Conservation (phyloP, 2,113 vertebrate species). For the Chamaetylas fuelleborni region DNA sequence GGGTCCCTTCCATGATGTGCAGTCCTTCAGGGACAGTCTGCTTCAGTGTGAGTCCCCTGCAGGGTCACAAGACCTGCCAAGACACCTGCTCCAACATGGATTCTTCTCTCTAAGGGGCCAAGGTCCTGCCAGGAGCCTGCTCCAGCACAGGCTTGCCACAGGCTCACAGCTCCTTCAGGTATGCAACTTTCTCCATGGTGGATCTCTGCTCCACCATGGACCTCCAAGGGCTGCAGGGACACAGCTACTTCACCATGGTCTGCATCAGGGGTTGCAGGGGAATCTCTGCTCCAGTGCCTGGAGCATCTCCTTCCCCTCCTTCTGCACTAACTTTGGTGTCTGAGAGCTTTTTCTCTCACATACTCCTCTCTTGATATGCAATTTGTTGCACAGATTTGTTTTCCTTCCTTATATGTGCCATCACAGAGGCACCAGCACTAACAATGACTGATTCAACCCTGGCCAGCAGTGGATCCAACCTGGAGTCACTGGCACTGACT, state of each 20-base stretch:
- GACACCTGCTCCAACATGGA: not conserved
- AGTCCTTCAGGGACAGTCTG: not conserved
- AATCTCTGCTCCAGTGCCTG: not conserved
- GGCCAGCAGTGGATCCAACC: not conserved
- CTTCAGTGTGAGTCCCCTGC: too few relatives aligned
- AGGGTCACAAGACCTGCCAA: not conserved
- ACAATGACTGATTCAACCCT: not conserved
- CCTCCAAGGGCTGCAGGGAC: not conserved
- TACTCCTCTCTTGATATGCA: not conserved
- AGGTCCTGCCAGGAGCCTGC: not conserved
- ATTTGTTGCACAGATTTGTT: not conserved
- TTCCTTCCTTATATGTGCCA: not conserved
- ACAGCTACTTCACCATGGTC: not conserved
- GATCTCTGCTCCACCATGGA: not conserved
- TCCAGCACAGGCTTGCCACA: not conserved
- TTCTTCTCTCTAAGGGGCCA: not conserved
- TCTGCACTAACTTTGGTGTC: too few relatives aligned
- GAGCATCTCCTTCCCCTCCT: fast-evolving
- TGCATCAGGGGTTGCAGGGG: fast-evolving
- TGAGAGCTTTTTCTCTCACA: not conserved
- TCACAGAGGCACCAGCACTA: not conserved
- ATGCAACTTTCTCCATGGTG: not conserved
- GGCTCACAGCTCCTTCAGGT: not conserved
- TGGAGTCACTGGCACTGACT: not conserved
- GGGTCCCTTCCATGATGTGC: not conserved